Base-by-base conservation (phyloP, 2,888 invertebrate genomes). In the Folsomia manolachei region DNA sequence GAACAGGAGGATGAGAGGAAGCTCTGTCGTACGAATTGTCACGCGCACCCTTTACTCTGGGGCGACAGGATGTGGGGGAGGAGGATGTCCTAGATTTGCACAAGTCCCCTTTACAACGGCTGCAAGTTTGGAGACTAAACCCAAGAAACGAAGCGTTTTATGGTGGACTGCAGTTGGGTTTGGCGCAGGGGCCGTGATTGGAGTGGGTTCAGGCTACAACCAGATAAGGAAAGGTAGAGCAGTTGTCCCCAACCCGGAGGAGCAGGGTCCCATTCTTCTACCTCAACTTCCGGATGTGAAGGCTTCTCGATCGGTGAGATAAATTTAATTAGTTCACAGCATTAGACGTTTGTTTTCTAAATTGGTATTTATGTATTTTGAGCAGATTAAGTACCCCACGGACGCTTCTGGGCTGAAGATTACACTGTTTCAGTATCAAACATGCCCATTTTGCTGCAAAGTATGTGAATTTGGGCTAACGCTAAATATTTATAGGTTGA, bases 371-470 rank as follows among this genome's bases (percentile, higher is more conserved):
- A 67, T 51, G n/a, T 78, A 70, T 87, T 87, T 71, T 82, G n/a
- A n/a, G n/a, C n/a, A 92, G 89, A 85, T 91, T 69, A 80, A 87
- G 14, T 89, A 88, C 82, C 87, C 89, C 0, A 85, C 86, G 1
- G 92, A 93, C 82, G 85, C 83, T 0, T 87, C 87, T 62, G 90
- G 90, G 26, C 85, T 95, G 71, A 90, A 94, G 80, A 84, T 99
- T 63, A 91, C 93, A 0, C 86, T 99, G 21, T 99, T 93, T 83
- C 99, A 99, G 86, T 99, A 96, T 83, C 93, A 96, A 82, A 96
- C 96, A 0, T 99, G 98, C 82, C 98, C 98, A 0, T 98, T 97
- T 84, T 97, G 97, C 84, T 97, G 96, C 83, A 98, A 97, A 87
- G 91, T 91, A 83, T 2, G 74, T 26, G 11, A 52, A 69, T 25